Base-by-base conservation (phyloP, 2,888 invertebrate species). In the Lamproptera curius region DNA sequence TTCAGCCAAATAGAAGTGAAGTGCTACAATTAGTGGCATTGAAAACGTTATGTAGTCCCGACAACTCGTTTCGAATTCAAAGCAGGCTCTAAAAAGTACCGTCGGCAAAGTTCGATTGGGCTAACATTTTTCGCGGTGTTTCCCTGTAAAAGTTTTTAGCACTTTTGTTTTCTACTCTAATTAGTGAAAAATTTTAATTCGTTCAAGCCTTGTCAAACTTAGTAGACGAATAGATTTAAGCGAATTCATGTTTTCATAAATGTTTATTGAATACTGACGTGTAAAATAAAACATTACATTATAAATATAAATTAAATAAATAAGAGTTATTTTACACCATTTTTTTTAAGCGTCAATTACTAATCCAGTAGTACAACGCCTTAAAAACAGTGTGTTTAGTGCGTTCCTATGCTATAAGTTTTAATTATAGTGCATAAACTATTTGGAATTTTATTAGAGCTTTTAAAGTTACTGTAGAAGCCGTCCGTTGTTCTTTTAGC, bases 51-150 rank as follows among this genome's bases (percentile, higher is more conserved):
- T 13, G 36, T 40, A 53, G 55, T 46, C 45, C 52, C 35, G 52
- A 55, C 45, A 50, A 57, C 57, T 56, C 58, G 58, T 61, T 72
- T 70, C 63, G 65, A 68, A 76, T 79, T 76, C 72, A 68, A 67
- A 74, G 68, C 59, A 63, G 67, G 66, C 52, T 55, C 69, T 67
- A 71, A 76, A 71, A 66, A 70, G 62, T 65, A 63, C 61, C 56
- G 58, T 62, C 58, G 56, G 54, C 46, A 57, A 60, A 67, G 59
- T 65, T 60, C 60, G 61, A 66, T 74, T 65, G 70, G 63, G 67
- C 73, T 70, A 78, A 76, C 73, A 76, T 76, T 73, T 73, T 61
- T 59, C 61, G 63, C 63, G 65, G 63, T 63, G 28, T 44, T 49
- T 58, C 41, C 57, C 61, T 58, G 59, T 58, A 56, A 58, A 68